Base-by-base conservation (phyloP, 1,140 invertebrate species). In the Drosophila pectinifera region DNA sequence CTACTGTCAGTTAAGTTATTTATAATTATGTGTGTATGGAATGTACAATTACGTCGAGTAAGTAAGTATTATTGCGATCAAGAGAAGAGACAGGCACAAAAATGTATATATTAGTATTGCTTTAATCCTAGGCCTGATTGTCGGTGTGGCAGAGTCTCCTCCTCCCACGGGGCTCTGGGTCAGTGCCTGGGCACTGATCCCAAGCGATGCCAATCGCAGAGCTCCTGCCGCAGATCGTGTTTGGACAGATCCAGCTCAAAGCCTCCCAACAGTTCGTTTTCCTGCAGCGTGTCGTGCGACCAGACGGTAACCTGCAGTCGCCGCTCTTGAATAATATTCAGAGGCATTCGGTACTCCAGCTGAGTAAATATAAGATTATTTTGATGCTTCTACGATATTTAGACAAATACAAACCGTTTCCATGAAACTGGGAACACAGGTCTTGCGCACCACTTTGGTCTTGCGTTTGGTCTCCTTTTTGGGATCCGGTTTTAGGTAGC, bases 381-480 rank as follows among this genome's bases (percentile, higher is more conserved):
- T 5, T 0, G 2, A 39, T 10, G 8, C 16, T 31, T 5, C 5
- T n/a, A n/a, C n/a, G n/a, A n/a, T n/a, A n/a, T n/a, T 5, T 16
- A 3, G 0, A 18, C 0, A 18, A 14, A 1, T 5, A n/a, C 90
- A 93, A 93, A 98, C 97, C 96, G 98, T 98, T 95, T 99, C 98
- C 97, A 99, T 99, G 93, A 98, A 99, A 24, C 97, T 98, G 7
- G 98, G 98, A 93, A 99, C 97, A 90, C 96, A 97, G 91, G 97
- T 98, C 81, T 96, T 96, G 76, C 96, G 96, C 2, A 98, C 95
- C 20, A 98, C 96, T 93, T 98, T 98, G 0, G 98, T 99, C 93
- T 99, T 99, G 13, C 97, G 94, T 93, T 99, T 99, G 26, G 98
- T 99, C 64, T 94, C 95, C 93, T 98, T 98, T 64, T 94, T 96